phyloP scores from a whole-genome alignment of 1,140 invertebrate genomes.

The Adoxophyes honmai region DNA sequence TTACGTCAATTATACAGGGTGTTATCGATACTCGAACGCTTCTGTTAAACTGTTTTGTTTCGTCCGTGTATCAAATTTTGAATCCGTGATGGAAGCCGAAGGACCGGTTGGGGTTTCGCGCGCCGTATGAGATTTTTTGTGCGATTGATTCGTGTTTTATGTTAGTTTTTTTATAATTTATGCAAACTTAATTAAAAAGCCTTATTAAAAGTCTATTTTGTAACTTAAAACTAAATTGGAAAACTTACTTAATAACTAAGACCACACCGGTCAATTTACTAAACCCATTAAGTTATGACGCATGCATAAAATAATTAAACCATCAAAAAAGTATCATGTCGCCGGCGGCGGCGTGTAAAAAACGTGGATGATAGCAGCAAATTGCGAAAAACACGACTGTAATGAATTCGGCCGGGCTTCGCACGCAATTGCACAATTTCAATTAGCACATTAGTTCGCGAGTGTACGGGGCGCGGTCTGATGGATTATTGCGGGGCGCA shows the following conservation, averaged over 20 bases:
- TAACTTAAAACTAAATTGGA: too few species aligned
- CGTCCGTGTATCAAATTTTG: constrained; percentile 10
- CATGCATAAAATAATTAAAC: constrained; percentile 58
- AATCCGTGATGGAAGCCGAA: constrained; percentile 1
- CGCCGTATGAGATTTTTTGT: background rate
- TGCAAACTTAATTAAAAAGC: too few species aligned
- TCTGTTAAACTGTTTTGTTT: constrained; percentile 24
- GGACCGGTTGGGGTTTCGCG: background rate
- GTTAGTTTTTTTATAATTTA: too few species aligned
- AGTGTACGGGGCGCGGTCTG: constrained; percentile 28
- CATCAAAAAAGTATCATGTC: constrained; percentile 51
- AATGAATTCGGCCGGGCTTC: constrained; percentile 67
- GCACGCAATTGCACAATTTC: constrained; percentile 76
- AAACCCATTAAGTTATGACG: constrained; percentile 43
- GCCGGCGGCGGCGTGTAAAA: constrained; percentile 42
- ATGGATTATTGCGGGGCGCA: constrained; percentile 25
- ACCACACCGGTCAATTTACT: constrained; percentile 36
- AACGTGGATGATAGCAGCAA: constrained; percentile 39
- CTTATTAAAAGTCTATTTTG: too few species aligned
- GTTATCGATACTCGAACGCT: constrained; percentile 58
- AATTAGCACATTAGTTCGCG: constrained; percentile 70
- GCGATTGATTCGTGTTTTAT: background rate
- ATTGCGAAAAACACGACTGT: constrained; percentile 52
- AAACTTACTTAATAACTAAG: too few species aligned
- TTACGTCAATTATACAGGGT: constrained; percentile 63